Percentiles rank a stretch among this genome's conserved stretches.
Conservation (phyloP, 2,888 invertebrate species). For the Trissolcus japonicus region DNA sequence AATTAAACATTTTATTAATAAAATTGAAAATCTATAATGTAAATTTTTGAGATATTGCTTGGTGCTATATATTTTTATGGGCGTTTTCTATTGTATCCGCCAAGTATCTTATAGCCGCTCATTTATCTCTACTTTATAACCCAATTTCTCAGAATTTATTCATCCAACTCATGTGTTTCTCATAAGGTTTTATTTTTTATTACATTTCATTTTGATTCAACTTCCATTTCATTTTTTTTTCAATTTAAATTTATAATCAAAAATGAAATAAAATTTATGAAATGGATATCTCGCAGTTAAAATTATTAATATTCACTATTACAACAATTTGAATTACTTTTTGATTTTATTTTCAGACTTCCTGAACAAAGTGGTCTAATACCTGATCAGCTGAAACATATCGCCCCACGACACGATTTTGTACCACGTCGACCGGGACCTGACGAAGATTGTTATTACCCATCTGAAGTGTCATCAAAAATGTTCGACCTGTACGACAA, state of each 20-base stretch:
- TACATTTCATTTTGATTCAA: conserved; percentile 63
- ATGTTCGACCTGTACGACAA: conserved; percentile 64
- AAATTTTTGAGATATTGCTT: no score
- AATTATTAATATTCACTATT: neutral
- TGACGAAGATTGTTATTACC: conserved; percentile 61
- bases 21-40: no score
- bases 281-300: neutral
- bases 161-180: neutral
- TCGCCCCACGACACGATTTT: conserved; percentile 11
- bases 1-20: no score
- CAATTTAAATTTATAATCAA: neutral
- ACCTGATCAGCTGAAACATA: conserved; percentile 27
- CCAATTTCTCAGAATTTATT: no score
- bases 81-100: no score
- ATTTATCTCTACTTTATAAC: no score
- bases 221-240: neutral
- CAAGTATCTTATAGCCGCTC: no score
- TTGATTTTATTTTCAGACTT: conserved; percentile 7
- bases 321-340: neutral
- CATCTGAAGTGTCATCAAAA: conserved; percentile 56
- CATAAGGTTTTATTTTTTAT: conserved; percentile 30
- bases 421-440: conserved; percentile 28
- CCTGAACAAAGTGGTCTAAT: conserved; percentile 14
- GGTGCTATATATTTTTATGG: no score
- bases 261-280: no score